Base-by-base conservation (phyloP, 2,113 vertebrate species). In the Acrocephalus arundinaceus region DNA sequence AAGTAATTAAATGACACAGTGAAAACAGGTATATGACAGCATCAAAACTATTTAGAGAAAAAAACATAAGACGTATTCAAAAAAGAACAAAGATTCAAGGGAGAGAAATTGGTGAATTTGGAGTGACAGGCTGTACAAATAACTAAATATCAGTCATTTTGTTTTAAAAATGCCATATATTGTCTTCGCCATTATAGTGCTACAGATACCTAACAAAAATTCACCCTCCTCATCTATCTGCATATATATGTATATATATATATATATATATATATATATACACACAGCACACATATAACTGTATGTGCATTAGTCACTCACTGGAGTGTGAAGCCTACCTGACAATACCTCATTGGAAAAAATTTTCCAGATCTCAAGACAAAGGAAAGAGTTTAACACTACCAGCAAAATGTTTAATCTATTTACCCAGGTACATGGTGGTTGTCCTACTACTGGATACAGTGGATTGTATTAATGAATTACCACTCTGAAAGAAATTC, bases 391-490 rank as follows among this genome's bases (percentile, higher is more conserved):
- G 12, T 5, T 3, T 8, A 58, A 54, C 12, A 7, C 25, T 49
- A 21, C 11, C 19, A 75, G 51, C 4, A 66, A 48, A 37, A 39
- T 12, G 5, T 39, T 85, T 48, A 24, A 57, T 46, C 22, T 77
- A 4, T 25, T 24, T 71, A 16, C 6, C 11, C 17, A 54, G 16
- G 2, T 24, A 79, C 0, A 0, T 17, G 59, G 3, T 6, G 4
- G 7, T n/a, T 39, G 17, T 75, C 11, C 39, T 58, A 2, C 10
- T 58, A 58, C 22, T 37, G 9, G 12, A 11, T 46, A 37, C 13
- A 54, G 19, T 31, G 14, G 10, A 59, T 18, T 13, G 7, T 35
- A n/a, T 28, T 41, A 0, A 59, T 83, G 4, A 86, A 67, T 55
- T 43, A 30, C 2, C 21, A 3, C 49, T 94, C 28, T 59, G 43